Evolutionary conservation across 1,140 invertebrate genomes (phyloP).

Genomic region (Drosophila virilis): DNA sequence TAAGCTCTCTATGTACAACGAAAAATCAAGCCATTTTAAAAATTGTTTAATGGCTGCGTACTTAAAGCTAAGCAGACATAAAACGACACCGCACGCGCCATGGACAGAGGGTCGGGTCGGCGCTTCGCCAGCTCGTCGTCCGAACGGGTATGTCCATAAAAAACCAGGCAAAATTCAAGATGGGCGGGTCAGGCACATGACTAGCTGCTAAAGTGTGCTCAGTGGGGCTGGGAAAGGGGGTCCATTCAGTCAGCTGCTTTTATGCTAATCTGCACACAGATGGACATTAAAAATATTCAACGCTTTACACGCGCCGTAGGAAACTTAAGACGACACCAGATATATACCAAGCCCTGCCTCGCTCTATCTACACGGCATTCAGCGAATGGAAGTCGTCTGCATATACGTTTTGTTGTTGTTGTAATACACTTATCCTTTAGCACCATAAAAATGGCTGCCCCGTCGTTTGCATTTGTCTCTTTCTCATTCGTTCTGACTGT

Average conservation of each 20-base stretch:
- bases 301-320: constrained; percentile 61
- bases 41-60: constrained; percentile 42
- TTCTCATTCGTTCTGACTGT: constrained; percentile 34
- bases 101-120: neutral
- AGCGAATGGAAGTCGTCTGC: constrained; percentile 23
- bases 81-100: constrained; percentile 46
- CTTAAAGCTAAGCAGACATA: constrained; percentile 69
- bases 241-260: constrained; percentile 42
- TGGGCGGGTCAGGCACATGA: too few species aligned
- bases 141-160: neutral
- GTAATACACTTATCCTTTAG: constrained; percentile 72
- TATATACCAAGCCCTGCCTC: neutral
- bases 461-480: constrained; percentile 67
- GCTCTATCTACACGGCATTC: neutral
- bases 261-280: constrained; percentile 75
- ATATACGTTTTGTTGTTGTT: constrained; percentile 44
- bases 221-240: too few species aligned
- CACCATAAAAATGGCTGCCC: constrained; percentile 67
- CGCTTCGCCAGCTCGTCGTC: neutral
- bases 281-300: constrained; percentile 78
- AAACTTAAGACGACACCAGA: constrained; percentile 32
- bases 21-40: constrained; percentile 65
- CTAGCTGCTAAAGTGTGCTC: too few species aligned
- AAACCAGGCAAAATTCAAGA: constrained; percentile 18
- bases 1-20: constrained; percentile 30